Percentiles rank a stretch among this genome's conserved stretches.
Evolutionary conservation across 1,140 invertebrate species (phyloP).

Genomic region (Microplitis demolitor): DNA sequence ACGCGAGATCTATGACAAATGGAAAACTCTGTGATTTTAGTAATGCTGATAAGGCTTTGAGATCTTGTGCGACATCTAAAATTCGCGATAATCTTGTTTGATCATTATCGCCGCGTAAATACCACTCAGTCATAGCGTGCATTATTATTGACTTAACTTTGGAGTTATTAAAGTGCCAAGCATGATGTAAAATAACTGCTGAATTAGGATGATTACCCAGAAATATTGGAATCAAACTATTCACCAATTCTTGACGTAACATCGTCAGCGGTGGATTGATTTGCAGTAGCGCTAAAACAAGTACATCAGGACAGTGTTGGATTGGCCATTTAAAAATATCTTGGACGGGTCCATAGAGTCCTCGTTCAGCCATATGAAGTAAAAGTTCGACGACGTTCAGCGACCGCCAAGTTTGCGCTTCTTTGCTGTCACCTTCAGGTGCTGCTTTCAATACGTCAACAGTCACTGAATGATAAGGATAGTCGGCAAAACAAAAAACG

Average conservation of each 20-base stretch:
- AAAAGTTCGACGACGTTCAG: conserved; percentile 89
- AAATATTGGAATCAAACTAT: conserved; percentile 87
- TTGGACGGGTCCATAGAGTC: conserved; percentile 79
- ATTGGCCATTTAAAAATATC: conserved; percentile 93
- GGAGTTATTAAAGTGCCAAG: conserved; percentile 83
- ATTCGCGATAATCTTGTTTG: conserved; percentile 92
- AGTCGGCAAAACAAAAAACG: conserved; percentile 93
- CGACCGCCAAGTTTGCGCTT: conserved; percentile 89
- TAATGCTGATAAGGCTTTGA: conserved; percentile 92
- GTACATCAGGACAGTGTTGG: conserved; percentile 91
- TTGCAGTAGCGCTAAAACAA: conserved; percentile 86
- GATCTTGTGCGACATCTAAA: conserved; percentile 95
- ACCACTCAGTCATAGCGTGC: conserved; percentile 98
- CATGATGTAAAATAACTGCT: conserved; percentile 89
- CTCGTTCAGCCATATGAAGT: conserved; percentile 84
- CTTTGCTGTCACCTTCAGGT: conserved; percentile 91
- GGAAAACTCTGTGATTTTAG: conserved; percentile 91
- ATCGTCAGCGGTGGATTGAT: conserved; percentile 76
- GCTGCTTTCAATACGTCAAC: conserved; percentile 90
- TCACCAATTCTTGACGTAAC: conserved; percentile 83
- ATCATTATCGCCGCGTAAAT: conserved; percentile 88
- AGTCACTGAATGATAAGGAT: conserved; percentile 81
- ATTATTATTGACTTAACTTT: conserved; percentile 86
- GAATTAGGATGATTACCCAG: conserved; percentile 94
- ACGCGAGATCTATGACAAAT: conserved; percentile 97